Percentiles rank a stretch among this genome's conserved stretches.
Conservation (phyloP, 2,888 invertebrate genomes). For the Drosophila suboccidentalis region DNA sequence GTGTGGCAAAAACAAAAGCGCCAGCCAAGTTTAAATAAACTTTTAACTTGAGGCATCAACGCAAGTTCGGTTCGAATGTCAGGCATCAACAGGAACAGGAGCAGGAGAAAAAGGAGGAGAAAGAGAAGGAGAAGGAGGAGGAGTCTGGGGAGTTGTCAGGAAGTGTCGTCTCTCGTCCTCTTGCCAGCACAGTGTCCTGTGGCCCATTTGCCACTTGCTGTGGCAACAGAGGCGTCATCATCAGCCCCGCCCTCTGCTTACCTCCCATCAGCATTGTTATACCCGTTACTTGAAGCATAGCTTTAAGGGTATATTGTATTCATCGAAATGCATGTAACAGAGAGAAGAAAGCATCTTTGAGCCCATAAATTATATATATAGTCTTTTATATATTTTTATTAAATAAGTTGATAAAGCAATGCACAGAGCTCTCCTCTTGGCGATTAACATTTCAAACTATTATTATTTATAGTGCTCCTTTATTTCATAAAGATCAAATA, state of each 20-base stretch:
- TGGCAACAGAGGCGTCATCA: slow-evolving; percentile 76
- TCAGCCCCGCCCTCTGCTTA: slow-evolving; percentile 30
- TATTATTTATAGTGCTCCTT: too few species aligned
- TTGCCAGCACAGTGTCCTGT: slow-evolving; percentile 56
- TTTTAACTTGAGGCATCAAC: slow-evolving; percentile 76
- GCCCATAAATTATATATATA: too few species aligned
- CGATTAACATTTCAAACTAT: too few species aligned
- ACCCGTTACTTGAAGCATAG: not conserved
- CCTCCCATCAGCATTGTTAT: slow-evolving; percentile 38
- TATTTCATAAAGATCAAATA: not conserved
- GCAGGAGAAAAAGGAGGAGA: slow-evolving; percentile 27
- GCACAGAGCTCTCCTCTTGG: too few species aligned
- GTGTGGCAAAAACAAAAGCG: slow-evolving; percentile 44
- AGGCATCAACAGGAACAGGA: slow-evolving; percentile 56
- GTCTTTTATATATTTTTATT: too few species aligned
- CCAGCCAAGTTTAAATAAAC: slow-evolving; percentile 75
- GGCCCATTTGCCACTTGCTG: slow-evolving; percentile 72
- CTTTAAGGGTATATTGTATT: not conserved
- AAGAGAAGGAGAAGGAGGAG: too few species aligned
- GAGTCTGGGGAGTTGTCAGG: slow-evolving; percentile 75
- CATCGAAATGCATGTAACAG: not conserved
- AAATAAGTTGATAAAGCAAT: too few species aligned
- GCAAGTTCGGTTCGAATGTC: slow-evolving; percentile 72
- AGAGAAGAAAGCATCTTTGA: not conserved
- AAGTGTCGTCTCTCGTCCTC: slow-evolving; percentile 55